A percentile compares a stretch with the other conserved stretches of the same genome.
These are phyloP conservation scores for Hyaena hyaena DNA, from an alignment of 2,113 vertebrate species.

Conservation along the genomic window DNA sequence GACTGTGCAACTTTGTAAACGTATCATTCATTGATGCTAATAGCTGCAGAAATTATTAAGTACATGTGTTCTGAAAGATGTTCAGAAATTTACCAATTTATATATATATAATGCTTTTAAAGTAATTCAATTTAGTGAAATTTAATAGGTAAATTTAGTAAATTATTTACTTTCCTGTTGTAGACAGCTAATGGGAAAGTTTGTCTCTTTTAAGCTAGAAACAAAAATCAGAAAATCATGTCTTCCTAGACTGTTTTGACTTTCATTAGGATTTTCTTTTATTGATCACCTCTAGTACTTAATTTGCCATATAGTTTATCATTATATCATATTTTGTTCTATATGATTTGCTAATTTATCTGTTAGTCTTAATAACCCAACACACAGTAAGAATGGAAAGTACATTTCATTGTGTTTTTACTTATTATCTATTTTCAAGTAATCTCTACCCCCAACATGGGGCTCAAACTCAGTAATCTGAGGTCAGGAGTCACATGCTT, in stretches of 20 bases:
- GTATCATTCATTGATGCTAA: not conserved
- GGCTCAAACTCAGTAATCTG: too few species aligned
- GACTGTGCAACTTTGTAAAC: not conserved
- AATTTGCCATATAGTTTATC: not conserved
- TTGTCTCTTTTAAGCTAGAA: slow-evolving; percentile 25
- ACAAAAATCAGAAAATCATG: slow-evolving; percentile 17
- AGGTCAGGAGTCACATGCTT: too few species aligned
- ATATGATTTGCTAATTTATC: not conserved
- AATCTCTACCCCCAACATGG: too few species aligned
- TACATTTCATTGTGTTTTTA: not conserved
- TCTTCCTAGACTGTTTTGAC: not conserved
- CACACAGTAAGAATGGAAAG: not conserved
- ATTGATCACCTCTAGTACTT: not conserved
- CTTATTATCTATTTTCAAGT: too few species aligned
- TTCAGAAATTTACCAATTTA: not conserved
- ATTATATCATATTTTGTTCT: slow-evolving; percentile 2
- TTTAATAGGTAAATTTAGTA: not conserved
- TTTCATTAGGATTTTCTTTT: not conserved
- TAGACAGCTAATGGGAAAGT: not conserved
- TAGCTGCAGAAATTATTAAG: not conserved
- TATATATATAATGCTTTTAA: slow-evolving; percentile 9
- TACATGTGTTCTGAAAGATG: too few species aligned
- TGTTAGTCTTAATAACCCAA: slow-evolving; percentile 1
- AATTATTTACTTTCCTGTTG: slow-evolving; percentile 43
- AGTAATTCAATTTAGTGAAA: not conserved